These are phyloP conservation scores for Cydia fagiglandana DNA, from an alignment of 1,140 invertebrate species.

Conservation along the genomic window DNA sequence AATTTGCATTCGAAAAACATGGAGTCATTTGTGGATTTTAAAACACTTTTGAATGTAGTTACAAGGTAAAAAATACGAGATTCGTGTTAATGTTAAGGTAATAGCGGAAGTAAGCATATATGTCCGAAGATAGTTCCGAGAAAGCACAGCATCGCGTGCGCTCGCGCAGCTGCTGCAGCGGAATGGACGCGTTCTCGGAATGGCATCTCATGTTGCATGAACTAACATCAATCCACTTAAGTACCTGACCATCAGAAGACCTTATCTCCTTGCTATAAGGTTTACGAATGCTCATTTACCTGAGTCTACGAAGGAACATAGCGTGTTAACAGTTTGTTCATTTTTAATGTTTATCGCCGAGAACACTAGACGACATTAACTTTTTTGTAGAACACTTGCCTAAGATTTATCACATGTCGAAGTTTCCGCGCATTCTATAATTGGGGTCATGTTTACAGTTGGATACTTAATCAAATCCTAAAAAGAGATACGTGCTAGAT, in stretches of 20 bases:
- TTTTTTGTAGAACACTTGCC: conserved; percentile 1
- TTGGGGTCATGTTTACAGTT: background rate
- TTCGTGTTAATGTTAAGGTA: background rate
- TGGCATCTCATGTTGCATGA: conserved; percentile 30
- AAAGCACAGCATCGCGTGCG: conserved; percentile 50
- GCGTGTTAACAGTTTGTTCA: background rate
- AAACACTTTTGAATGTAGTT: background rate
- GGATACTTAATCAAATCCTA: background rate
- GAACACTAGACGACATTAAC: background rate
- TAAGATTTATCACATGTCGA: background rate
- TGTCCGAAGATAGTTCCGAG: conserved; percentile 39
- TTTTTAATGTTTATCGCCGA: background rate
- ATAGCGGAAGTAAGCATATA: conserved; percentile 4
- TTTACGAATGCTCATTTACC: background rate
- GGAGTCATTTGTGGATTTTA: too few relatives aligned
- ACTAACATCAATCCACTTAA: background rate
- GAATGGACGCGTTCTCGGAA: conserved; percentile 47
- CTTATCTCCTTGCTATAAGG: background rate
- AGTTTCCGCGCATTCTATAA: background rate
- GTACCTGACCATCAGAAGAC: background rate
- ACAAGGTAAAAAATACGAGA: background rate
- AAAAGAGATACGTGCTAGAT: background rate
- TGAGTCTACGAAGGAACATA: background rate
- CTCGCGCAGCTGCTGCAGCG: conserved; percentile 38
- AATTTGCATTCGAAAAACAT: too few relatives aligned